phyloP scores from a whole-genome alignment of 2,888 invertebrate species.

The Spilosoma lubricipeda region DNA sequence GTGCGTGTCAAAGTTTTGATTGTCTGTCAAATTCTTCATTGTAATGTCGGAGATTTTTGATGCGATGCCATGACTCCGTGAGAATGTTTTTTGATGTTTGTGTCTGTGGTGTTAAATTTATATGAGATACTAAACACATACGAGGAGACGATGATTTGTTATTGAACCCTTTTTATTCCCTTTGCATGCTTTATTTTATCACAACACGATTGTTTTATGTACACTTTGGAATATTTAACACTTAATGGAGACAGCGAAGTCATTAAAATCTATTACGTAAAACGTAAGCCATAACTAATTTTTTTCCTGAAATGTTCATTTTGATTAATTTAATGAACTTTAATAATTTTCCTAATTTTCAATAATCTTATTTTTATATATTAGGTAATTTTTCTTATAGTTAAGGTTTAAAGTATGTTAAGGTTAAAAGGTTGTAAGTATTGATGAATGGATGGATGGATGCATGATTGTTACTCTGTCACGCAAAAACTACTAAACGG shows the following conservation, averaged over 20 bases:
- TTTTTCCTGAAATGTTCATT: too few species aligned
- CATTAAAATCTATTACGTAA: neutral
- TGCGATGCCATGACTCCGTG: constrained; percentile 56
- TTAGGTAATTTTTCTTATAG: too few species aligned
- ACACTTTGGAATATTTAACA: neutral
- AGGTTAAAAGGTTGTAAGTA: too few species aligned
- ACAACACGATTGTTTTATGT: neutral
- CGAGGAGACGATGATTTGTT: neutral
- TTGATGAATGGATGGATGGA: too few species aligned
- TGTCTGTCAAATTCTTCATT: constrained; percentile 83
- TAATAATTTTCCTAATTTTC: too few species aligned
- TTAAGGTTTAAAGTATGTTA: too few species aligned
- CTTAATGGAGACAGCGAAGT: neutral
- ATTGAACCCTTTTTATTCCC: neutral
- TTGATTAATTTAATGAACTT: too few species aligned
- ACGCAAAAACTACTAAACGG: too few species aligned
- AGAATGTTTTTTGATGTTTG: constrained; percentile 65
- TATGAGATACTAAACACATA: neutral
- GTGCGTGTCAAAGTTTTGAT: constrained; percentile 81
- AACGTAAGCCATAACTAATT: neutral
- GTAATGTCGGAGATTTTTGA: constrained; percentile 65
- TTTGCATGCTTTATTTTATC: neutral
- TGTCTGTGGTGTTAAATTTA: constrained; percentile 41
- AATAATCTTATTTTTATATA: too few species aligned
- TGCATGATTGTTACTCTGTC: too few species aligned